Conservation (phyloP, 2,113 vertebrate species). For the Neolamprologus hecqui region DNA sequence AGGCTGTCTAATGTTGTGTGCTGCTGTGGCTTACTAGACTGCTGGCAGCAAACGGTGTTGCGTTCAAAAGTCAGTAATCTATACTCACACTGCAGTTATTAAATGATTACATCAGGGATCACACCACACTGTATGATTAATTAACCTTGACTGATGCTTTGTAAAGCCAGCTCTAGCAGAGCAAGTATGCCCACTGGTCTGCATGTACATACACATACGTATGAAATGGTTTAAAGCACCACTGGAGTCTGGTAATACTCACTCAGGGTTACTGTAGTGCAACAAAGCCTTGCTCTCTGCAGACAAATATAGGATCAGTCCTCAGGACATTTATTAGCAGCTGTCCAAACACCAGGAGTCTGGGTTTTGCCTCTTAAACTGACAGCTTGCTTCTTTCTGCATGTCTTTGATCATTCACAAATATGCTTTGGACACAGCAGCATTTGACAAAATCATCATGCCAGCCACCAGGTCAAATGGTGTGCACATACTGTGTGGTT, state of each 20-base stretch:
- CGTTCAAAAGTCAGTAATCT: constrained; percentile 25
- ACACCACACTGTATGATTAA: constrained; percentile 51
- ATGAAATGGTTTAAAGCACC: neutral
- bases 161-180: constrained; percentile 35
- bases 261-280: constrained; percentile 2
- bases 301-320: neutral
- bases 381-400: neutral
- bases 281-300: constrained; percentile 10
- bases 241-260: neutral
- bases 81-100: constrained; percentile 45
- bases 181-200: constrained; percentile 11
- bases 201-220: constrained; percentile 20
- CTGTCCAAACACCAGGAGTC: neutral
- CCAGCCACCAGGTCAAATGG: constrained; percentile 31
- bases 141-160: constrained; percentile 64
- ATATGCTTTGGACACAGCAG: neutral
- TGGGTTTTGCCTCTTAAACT: neutral
- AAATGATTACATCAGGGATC: constrained; percentile 60
- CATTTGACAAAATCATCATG: constrained; percentile 18
- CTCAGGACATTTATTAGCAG: neutral
- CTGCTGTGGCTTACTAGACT: neutral
- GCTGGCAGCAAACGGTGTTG: constrained; percentile 7
- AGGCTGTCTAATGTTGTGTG: constrained; percentile 1
- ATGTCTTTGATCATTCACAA: neutral
- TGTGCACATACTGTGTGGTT: constrained; percentile 34